Evolutionary conservation across 1,140 invertebrate genomes (phyloP).

Genomic region (Pemphigus obesinymphae): DNA sequence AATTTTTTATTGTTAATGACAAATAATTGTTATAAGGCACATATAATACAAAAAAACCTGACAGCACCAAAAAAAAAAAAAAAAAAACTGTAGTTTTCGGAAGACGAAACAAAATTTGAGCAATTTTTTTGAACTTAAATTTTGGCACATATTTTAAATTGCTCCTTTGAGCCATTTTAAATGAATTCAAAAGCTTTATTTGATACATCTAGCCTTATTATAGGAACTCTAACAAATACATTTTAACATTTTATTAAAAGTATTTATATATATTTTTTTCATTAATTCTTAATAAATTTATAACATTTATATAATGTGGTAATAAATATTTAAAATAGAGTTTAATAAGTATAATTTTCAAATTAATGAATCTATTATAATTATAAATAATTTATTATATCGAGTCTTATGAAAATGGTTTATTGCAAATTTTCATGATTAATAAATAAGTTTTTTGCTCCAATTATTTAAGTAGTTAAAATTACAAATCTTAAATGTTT

Average conservation of each 20-base stretch:
- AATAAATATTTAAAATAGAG: not conserved
- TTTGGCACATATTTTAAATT: slow-evolving; percentile 29
- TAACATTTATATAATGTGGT: not conserved
- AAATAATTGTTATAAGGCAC: slow-evolving; percentile 38
- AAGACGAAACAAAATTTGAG: slow-evolving; percentile 37
- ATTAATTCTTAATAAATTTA: not conserved
- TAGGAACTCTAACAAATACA: slow-evolving; percentile 39
- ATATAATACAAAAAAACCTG: slow-evolving; percentile 27
- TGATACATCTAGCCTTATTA: slow-evolving; percentile 35
- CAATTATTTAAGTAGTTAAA: slow-evolving; percentile 18
- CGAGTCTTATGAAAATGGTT: not conserved
- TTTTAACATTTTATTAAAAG: not conserved
- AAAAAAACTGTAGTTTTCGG: slow-evolving; percentile 17
- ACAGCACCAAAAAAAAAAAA: slow-evolving; percentile 35
- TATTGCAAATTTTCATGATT: slow-evolving; percentile 6
- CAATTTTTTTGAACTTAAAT: slow-evolving; percentile 20
- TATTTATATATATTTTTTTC: not conserved
- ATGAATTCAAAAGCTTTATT: slow-evolving; percentile 29
- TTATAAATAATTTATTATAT: not conserved
- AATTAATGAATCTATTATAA: not conserved
- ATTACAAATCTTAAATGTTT: slow-evolving; percentile 8
- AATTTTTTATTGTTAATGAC: slow-evolving; percentile 1
- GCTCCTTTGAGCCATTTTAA: slow-evolving; percentile 12
- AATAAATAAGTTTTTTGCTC: slow-evolving; percentile 25
- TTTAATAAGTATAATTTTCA: not conserved